phyloP scores from a whole-genome alignment of 2,113 vertebrate species.

The Muntiacus muntjak region DNA sequence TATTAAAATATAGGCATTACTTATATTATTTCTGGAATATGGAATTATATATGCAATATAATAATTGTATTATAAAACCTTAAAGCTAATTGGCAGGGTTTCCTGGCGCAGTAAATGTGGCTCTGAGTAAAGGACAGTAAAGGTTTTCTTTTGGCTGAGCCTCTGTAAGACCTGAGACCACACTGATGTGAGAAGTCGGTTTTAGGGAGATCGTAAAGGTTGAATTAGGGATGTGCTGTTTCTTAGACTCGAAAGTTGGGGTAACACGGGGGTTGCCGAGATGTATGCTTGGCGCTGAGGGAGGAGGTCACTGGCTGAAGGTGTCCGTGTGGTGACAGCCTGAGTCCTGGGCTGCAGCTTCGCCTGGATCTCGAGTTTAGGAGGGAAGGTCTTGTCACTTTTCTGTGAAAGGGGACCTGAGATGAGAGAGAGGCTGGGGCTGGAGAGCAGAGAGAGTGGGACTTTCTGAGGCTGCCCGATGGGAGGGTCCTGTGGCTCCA shows the following conservation, averaged over 20 bases:
- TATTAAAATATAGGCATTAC: background rate
- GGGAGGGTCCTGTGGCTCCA: background rate
- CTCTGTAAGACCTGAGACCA: background rate
- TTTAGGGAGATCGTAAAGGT: background rate
- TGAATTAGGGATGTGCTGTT: background rate
- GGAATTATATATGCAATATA: background rate
- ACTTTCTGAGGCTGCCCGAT: background rate
- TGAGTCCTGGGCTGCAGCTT: background rate
- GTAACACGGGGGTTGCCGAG: background rate
- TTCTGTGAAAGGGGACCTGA: background rate
- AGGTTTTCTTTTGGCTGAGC: background rate
- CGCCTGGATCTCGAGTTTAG: background rate
- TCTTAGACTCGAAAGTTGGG: background rate
- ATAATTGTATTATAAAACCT: background rate
- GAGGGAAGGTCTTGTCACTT: background rate
- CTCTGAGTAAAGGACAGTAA: background rate
- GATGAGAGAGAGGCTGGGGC: background rate
- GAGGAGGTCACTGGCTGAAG: too few relatives aligned
- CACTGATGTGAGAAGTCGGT: background rate
- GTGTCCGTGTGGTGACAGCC: background rate
- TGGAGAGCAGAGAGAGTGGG: background rate
- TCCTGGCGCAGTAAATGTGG: background rate
- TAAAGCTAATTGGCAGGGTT: background rate
- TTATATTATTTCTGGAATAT: background rate
- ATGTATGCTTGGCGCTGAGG: background rate